These are phyloP conservation scores for Sturnira hondurensis DNA, from an alignment of 2,113 vertebrate genomes.

Conservation along the genomic window DNA sequence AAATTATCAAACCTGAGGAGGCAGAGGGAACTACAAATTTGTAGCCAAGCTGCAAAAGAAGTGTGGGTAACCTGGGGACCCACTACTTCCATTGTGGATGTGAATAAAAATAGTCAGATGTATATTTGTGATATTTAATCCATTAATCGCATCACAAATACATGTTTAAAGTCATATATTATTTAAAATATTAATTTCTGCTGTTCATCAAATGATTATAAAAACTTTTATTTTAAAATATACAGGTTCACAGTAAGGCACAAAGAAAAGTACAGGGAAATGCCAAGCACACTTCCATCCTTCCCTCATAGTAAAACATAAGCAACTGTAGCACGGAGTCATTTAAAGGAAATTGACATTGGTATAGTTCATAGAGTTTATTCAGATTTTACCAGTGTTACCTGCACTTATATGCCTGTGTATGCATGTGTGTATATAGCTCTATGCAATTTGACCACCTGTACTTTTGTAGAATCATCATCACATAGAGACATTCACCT, in stretches of 20 bases:
- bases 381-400: neutral
- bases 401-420: neutral
- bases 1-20: neutral
- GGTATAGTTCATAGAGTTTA: too few relatives aligned
- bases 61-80: neutral
- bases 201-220: neutral
- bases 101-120: neutral
- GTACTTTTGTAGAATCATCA: too few relatives aligned
- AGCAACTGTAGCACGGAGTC: neutral
- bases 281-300: neutral
- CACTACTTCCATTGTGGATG: neutral
- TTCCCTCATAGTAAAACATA: neutral
- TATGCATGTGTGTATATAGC: too few relatives aligned
- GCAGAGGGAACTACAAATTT: neutral
- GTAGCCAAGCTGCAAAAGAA: neutral
- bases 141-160: neutral
- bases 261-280: neutral
- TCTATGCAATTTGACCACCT: too few relatives aligned
- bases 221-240: neutral
- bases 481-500: too few relatives aligned
- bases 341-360: neutral
- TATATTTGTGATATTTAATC: neutral
- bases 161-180: neutral
- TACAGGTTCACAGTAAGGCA: neutral
- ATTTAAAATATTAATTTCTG: neutral